Evolutionary conservation across 2,888 invertebrate species (phyloP).

Genomic region (Lepidochrysops patricia): DNA sequence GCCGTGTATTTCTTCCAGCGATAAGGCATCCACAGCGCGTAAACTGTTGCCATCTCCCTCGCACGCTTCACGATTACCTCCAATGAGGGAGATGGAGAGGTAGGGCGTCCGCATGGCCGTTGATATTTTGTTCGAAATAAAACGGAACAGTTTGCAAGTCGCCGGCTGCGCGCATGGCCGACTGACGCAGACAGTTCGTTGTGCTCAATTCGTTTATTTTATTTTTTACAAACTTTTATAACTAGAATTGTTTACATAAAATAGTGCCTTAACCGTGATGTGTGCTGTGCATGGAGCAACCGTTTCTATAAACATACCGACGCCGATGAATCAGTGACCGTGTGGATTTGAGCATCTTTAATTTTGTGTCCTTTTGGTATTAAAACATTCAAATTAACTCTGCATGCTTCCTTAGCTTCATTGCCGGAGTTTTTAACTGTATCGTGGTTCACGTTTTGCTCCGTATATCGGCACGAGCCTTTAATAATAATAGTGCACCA

Average conservation of each 20-base stretch:
- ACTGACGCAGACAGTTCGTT: conserved; percentile 58
- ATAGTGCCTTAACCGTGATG: conserved; percentile 69
- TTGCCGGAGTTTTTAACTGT: conserved; percentile 46
- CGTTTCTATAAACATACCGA: conserved; percentile 37
- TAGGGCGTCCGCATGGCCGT: conserved; percentile 65
- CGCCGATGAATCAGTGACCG: conserved; percentile 43
- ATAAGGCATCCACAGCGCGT: conserved; percentile 52
- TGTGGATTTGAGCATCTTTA: conserved; percentile 52
- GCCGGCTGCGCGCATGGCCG: conserved; percentile 67
- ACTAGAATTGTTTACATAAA: conserved; percentile 36
- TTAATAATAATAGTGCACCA: conserved; percentile 72
- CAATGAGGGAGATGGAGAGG: conserved; percentile 61
- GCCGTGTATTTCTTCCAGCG: conserved; percentile 66
- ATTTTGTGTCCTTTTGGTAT: conserved; percentile 68
- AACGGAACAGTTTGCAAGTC: conserved; percentile 70
- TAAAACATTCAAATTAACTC: conserved; percentile 43
- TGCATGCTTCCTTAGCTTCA: conserved; percentile 42
- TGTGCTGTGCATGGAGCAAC: conserved; percentile 65
- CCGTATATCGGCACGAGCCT: conserved; percentile 69
- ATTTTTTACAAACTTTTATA: conserved; percentile 46
- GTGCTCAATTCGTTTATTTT: conserved; percentile 58
- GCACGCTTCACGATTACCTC: conserved; percentile 34
- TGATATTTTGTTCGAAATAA: conserved; percentile 61
- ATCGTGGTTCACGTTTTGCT: conserved; percentile 53
- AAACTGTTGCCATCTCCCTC: conserved; percentile 48